Evolutionary conservation across 2,113 vertebrate species (phyloP), one percentile per base, ranked within the genome.

Genomic region (Nothocercus nigrocapillus): DNA sequence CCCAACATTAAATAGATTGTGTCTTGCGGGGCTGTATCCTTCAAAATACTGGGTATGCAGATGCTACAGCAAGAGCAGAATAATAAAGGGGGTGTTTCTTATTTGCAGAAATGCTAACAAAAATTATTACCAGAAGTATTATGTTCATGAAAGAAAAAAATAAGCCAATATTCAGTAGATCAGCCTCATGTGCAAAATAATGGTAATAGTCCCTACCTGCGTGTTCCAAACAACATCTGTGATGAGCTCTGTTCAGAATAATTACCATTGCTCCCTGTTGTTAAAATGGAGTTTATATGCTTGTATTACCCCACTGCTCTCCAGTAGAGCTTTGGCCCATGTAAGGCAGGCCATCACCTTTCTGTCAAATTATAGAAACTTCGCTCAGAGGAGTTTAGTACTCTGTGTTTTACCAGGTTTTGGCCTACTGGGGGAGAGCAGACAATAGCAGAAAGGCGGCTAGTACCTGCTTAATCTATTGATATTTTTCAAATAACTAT

Each of bases 241-340:
- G 6, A 38, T 64, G 30, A 3, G 2, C 16, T 45, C 5, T 7
- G 2, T 34, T 49, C 45, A 42, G 59, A 12, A 21, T 4, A 18
- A 24, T 36, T 8, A 12, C 17, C 28, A 7, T 44, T 18, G 8
- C 11, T 51, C 11, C 16, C 24, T 7, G 1, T 1, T 12, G 16
- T 6, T 18, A 2, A 1, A 6, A 1, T 40, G 36, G 45, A 28
- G 13, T 44, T 58, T 5, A 51, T 69, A 11, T 1, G 0, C 7
- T 61, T 82, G 13, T 11, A 22, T 77, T 38, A 51, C 4, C 25
- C 3, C 32, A 10, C 17, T 2, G 2, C 8, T 2, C 8, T n/a
- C 11, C 16, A 44, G 38, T 34, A 38, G 34, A 36, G 28, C 10
- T 76, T 90, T 36, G 36, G 21, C 42, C 32, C 25, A 19, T 68